These are phyloP conservation scores for Sinocyclocheilus maitianheensis DNA, from an alignment of 2,113 vertebrate species.

Conservation along the genomic window DNA sequence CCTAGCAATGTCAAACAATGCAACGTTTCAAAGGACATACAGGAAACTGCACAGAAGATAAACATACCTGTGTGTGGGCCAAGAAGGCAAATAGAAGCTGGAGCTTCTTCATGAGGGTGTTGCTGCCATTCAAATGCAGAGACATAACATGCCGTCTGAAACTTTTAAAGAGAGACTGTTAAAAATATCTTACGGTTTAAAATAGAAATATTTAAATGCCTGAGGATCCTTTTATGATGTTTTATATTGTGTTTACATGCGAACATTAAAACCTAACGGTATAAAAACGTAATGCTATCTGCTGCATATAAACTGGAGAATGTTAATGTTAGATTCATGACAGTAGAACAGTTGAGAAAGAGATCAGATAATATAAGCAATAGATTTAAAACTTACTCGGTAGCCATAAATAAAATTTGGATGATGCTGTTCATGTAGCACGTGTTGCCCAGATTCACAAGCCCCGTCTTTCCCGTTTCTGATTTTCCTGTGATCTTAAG, in stretches of 20 bases:
- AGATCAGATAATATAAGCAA: neutral
- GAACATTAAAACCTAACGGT: neutral
- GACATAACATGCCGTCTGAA: slow-evolving; percentile 94
- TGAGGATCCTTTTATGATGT: neutral
- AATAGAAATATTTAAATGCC: neutral
- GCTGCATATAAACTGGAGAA: neutral
- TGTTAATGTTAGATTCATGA: neutral
- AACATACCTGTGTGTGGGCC: slow-evolving; percentile 91
- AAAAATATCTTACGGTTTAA: neutral
- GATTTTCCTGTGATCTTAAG: slow-evolving; percentile 91
- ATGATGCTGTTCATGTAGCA: slow-evolving; percentile 99
- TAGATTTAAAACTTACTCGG: slow-evolving; percentile 84
- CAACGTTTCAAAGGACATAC: neutral
- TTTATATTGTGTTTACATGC: neutral
- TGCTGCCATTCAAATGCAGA: slow-evolving; percentile 85
- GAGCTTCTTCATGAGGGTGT: slow-evolving; percentile 92
- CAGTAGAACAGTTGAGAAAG: neutral
- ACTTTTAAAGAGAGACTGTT: slow-evolving; percentile 70
- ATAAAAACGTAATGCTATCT: neutral
- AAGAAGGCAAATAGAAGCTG: slow-evolving; percentile 97
- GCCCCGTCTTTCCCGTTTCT: slow-evolving; percentile 96
- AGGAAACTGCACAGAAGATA: slow-evolving; percentile 40
- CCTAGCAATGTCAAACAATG: neutral
- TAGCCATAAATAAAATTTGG: slow-evolving; percentile 97
- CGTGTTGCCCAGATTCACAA: slow-evolving; percentile 96